Base-by-base conservation (phyloP, 2,797 vertebrate species). In the Siniperca undulata region DNA sequence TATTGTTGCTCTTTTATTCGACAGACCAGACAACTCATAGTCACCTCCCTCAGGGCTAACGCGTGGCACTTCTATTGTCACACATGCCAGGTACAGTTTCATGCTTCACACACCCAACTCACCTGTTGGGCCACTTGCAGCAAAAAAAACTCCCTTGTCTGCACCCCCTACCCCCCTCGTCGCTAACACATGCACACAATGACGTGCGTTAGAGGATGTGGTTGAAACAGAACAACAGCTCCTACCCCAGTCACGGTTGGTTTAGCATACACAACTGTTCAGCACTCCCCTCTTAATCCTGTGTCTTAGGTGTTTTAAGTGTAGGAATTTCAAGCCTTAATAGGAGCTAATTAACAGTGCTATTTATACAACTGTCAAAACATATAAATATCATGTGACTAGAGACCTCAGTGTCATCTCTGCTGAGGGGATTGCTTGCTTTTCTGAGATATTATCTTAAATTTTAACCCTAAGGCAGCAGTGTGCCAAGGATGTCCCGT, bases 121-220 rank as follows among this genome's bases (percentile, higher is more conserved):
- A 95, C 94, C 92, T 95, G 94, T 95, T 94, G 90, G 86, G 82
- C 90, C 88, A 92, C 92, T 93, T 89, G 52, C 83, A 86, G 86
- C 60, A 61, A 56, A 76, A 38, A 87, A 24, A 89, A 73, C 72
- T 81, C 78, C 82, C 84, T 82, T 64, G 81, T 84, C 87, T 80
- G 70, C 44, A 60, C 84, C 82, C 86, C 70, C 52, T 16, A 8
- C 7, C 30, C 30, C 30, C 3, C 30, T 30, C 30, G 30, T 68
- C 42, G 52, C 80, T 82, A 74, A 88, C 72, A 68, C 79, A 80
- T 20, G 40, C 78, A 77, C 55, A 77, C 68, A 78, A 70, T 86
- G 91, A 77, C 65, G 82, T 78, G 82, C 74, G 76, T 85, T 81
- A 86, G 78, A 92, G 91, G 92, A 92, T 92, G 92, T 91, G 93